Evolutionary conservation across 2,113 vertebrate species (phyloP), one percentile per base, ranked within the genome.

Genomic region (Gymnorhina tibicen): DNA sequence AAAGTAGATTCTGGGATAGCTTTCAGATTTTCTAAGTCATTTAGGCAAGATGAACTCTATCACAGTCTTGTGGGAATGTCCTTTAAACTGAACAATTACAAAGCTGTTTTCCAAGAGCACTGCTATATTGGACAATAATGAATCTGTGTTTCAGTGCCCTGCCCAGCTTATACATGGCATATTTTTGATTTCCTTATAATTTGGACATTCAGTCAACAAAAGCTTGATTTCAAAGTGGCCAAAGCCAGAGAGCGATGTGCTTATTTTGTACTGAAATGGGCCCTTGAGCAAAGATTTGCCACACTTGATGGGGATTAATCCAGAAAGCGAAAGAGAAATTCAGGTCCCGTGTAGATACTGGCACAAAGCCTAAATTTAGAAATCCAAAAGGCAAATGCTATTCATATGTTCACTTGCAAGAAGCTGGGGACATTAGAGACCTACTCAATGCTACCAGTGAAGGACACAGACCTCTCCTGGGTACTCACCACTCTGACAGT

Each of bases 241-340:
- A 70, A 79, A 94, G 78, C 46, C 82, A 88, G 72, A 85, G 74
- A 85, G 35, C 5, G 39, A 67, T 77, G 52, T 56, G 28, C 47
- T 85, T 69, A 82, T 80, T 95, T 83, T 52, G 24, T 16, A 12
- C 42, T 63, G 39, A 81, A 93, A 91, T 35, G 20, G 52, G 39
- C 68, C 79, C 79, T 60, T 70, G 37, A 94, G 76, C 63, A 60
- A 52, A 60, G 60, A 93, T 96, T 93, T 92, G 68, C 64, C 79
- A 88, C 72, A 78, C 47, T 94, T 84, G 72, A 63, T 33, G 47
- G 17, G 82, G 64, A 91, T 94, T 93, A 96, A 95, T 67, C 56
- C 35, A 93, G 64, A 84, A 95, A 86, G 64, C 5, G 1, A 96
- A 91, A 59, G 39, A 84, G 58, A 91, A 89, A 87, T 69, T 83